Base-by-base conservation (phyloP, 64 coral and sea anemone species). In the Porites lutea region DNA sequence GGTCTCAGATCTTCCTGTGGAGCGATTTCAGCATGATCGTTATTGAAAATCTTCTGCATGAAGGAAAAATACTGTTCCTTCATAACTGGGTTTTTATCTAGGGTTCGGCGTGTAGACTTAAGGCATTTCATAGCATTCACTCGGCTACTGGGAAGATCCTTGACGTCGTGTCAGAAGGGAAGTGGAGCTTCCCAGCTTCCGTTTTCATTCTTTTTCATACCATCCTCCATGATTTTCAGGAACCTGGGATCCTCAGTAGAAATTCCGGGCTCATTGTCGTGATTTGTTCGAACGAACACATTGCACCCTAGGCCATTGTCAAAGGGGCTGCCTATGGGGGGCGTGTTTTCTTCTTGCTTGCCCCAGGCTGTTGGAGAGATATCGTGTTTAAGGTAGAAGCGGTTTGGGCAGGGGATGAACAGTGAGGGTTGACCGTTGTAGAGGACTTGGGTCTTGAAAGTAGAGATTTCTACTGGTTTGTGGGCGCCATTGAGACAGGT, bases 31-130 rank as follows among this genome's bases (percentile, higher is more conserved):
- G 93, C 88, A 16, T 95, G 81, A 6, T 53, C 65, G 11, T 53
- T 60, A 10, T 95, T 79, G 10, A 95, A 77, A 0, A 95, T 5
- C 16, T 95, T 95, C 19, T 90, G 87, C 93, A 90, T 90, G 71
- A 95, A 95, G 4, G 53, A 37, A 54, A 90, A 77, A 67, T 90
- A 95, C 3, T 95, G 92, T 74, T 74, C 15, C 20, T 90, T 90
- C 87, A 90, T 95, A 0, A 65, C 21, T 0, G 93, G 87, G 71
- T 90, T 95, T 11, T 69, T 69, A 21, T 90, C 71, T 2, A 90
- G 71, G 2, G 15, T 78, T 6, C 48, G 79, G 2, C 52, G 57
- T 4, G 72, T 95, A 10, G 72, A 78, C 20, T 49, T 90, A 0
- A 95, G 55, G 2, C 87, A 87, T 52, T 86, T 71, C 8, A 87